A percentile compares a stretch with the other conserved stretches of the same genome.
Conservation (phyloP, 2,888 invertebrate genomes). For the Harpalus rufipes region DNA sequence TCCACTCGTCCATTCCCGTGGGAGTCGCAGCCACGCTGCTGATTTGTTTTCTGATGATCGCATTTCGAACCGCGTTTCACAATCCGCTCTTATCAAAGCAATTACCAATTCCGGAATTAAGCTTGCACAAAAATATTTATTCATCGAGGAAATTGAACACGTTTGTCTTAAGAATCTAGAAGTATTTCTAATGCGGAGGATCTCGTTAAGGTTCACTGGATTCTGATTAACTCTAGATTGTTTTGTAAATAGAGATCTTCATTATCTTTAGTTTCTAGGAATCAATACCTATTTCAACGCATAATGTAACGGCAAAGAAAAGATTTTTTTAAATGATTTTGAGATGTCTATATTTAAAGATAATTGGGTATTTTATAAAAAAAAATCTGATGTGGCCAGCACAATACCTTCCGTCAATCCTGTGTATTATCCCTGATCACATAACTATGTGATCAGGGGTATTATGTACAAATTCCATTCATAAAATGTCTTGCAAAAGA, state of each 20-base stretch:
- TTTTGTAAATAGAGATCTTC: constrained; percentile 1
- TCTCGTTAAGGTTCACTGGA: constrained; percentile 20
- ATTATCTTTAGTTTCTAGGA: neutral
- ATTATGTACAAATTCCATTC: no score
- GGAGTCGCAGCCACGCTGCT: constrained; percentile 48
- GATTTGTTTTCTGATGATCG: constrained; percentile 56
- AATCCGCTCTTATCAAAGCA: constrained; percentile 57
- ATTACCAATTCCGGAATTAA: constrained; percentile 64
- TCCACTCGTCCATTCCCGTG: constrained; percentile 58
- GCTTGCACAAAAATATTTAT: constrained; percentile 63
- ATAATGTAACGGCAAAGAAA: no score
- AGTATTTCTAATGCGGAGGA: constrained; percentile 2
- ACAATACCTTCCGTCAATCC: no score
- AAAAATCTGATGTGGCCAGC: no score
- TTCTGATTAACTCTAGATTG: constrained; percentile 13
- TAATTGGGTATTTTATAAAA: no score
- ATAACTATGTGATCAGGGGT: no score
- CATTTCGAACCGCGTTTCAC: constrained; percentile 48
- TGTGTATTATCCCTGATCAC: no score
- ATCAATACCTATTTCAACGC: neutral
- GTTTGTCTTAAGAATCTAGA: constrained; percentile 48
- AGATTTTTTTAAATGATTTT: no score
- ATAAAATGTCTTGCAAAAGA: no score
- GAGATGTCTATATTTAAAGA: no score
- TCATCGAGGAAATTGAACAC: constrained; percentile 64